Evolutionary conservation across 2,888 invertebrate genomes (phyloP).

Genomic region (Pachycephus smyrnensis): DNA sequence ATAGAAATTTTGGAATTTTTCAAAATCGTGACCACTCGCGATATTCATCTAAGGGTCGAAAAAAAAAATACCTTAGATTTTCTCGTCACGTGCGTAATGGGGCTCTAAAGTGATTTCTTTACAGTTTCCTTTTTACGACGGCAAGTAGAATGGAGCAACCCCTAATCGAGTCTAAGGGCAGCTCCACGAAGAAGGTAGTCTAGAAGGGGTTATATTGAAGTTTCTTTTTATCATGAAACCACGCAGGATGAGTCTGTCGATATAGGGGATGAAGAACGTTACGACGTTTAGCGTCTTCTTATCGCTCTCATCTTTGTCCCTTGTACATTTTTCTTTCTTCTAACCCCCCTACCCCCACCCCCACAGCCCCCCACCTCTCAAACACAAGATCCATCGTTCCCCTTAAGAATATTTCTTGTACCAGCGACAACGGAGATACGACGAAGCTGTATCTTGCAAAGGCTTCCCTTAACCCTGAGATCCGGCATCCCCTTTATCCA

Average conservation of each 20-base stretch:
- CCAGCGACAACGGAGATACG: not conserved
- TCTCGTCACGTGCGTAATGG: not conserved
- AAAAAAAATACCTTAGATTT: not conserved
- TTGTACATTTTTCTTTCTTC: not conserved
- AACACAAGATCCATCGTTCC: not conserved
- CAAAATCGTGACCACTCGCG: not conserved
- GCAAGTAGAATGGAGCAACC: not conserved
- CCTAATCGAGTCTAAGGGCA: not conserved
- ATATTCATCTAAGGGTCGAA: not conserved
- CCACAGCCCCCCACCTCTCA: not conserved
- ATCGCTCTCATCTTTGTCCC: not conserved
- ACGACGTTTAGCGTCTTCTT: not conserved
- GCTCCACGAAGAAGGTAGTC: not conserved
- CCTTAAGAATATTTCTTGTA: not conserved
- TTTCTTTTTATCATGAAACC: not conserved
- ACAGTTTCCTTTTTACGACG: not conserved
- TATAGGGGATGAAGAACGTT: not conserved
- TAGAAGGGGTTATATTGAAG: not conserved
- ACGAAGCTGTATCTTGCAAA: not conserved
- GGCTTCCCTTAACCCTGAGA: not conserved
- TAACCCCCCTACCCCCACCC: not conserved
- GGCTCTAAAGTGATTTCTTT: not conserved
- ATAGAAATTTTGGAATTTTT: not conserved
- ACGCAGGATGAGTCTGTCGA: not conserved
- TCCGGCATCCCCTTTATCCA: not conserved